Evolutionary conservation across 1,140 invertebrate genomes (phyloP).

Genomic region (Phymorhynchus buccinoides): DNA sequence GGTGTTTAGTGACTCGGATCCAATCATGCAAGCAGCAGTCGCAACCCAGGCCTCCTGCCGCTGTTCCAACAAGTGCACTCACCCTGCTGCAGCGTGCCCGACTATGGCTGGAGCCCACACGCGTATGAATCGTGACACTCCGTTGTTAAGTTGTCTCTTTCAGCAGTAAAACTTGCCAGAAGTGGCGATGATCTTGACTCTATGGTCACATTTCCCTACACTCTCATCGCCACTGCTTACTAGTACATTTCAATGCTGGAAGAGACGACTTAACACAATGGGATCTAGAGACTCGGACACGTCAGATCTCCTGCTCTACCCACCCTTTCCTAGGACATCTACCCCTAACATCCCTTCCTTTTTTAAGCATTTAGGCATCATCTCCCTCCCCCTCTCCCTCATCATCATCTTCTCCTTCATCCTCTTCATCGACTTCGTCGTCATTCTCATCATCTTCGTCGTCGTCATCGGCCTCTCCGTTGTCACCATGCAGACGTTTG

Average conservation of each 20-base stretch:
- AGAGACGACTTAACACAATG: too few relatives aligned
- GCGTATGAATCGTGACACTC: too few relatives aligned
- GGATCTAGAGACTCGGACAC: too few relatives aligned
- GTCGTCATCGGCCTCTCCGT: constrained; percentile 53
- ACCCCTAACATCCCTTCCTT: neutral
- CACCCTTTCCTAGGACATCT: constrained; percentile 15
- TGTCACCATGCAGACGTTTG: constrained; percentile 52
- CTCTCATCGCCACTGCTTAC: too few relatives aligned
- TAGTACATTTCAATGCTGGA: too few relatives aligned
- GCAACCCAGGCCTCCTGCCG: neutral
- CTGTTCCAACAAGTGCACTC: neutral
- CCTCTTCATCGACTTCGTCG: constrained; percentile 51
- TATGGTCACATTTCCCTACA: too few relatives aligned
- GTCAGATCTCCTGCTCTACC: too few relatives aligned
- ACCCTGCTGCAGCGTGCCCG: neutral
- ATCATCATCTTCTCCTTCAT: constrained; percentile 48
- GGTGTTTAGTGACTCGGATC: neutral
- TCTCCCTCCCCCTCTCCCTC: constrained; percentile 46
- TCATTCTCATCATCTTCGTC: constrained; percentile 39
- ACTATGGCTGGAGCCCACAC: too few relatives aligned
- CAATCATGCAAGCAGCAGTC: neutral
- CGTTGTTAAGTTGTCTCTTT: too few relatives aligned
- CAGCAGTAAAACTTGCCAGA: too few relatives aligned
- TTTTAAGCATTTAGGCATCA: constrained; percentile 30
- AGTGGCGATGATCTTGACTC: too few relatives aligned